Evolutionary conservation across 2,888 invertebrate species (phyloP), one percentile per base, ranked within the genome.

Genomic region (Coenonympha glycerion): DNA sequence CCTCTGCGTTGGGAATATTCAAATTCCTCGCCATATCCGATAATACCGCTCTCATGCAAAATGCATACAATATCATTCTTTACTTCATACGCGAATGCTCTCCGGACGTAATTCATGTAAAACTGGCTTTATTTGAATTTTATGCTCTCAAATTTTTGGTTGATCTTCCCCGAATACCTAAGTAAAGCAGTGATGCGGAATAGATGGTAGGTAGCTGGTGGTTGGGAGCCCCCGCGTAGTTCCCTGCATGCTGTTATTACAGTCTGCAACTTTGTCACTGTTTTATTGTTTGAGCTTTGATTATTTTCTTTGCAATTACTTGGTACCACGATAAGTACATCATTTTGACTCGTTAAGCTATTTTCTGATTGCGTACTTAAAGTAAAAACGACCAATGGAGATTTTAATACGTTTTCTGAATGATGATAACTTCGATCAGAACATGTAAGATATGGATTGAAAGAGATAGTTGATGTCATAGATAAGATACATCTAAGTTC

Each of bases 51-150:
- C 79, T 80, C 84, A 84, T 85, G 81, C 77, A 85, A 85, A 85
- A 84, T 86, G 83, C 85, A 86, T 82, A 81, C 82, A 85, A 82
- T 85, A 84, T 82, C 80, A 83, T 85, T 81, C 79, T 82, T 85
- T 80, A 79, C 78, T 77, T 74, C 76, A 76, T 80, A 78, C 79
- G 71, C 71, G 78, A 73, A 78, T 80, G 73, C 74, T 75, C 71
- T 59, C 71, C 69, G 66, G 61, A 59, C 73, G 78, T 86, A 83
- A 86, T 83, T 86, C 84, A 86, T 80, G 74, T 79, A 77, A 76
- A 82, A 81, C 74, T 81, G 76, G 73, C 76, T 72, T 78, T 78
- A 84, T 84, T 76, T 74, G 79, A 84, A 79, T 82, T 82, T 83
- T 83, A 83, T 84, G 69, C 73, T 73, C 65, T 65, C 66, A 72